phyloP scores from a whole-genome alignment of 2,113 vertebrate species.

The Dendropsophus ebraccatus region DNA sequence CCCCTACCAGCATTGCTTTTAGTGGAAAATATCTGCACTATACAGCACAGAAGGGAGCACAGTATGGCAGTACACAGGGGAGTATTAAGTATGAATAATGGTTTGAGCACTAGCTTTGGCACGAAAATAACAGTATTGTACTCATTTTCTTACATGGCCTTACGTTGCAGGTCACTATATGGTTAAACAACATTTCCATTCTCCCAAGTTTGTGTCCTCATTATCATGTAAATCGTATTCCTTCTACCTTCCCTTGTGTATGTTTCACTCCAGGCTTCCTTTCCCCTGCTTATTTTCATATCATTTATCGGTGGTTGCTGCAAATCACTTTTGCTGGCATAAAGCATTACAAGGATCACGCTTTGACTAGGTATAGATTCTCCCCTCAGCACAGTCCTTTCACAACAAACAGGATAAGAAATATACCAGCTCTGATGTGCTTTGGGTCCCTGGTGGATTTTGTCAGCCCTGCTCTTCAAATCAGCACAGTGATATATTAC shows the following conservation, averaged over 20 bases:
- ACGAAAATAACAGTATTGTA: background rate
- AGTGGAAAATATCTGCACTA: background rate
- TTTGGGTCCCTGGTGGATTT: conserved; percentile 28
- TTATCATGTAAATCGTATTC: conserved; percentile 58
- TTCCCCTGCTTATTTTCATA: conserved; percentile 7
- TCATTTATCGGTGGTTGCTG: conserved; percentile 26
- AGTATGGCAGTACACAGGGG: background rate
- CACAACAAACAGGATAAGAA: conserved; percentile 24
- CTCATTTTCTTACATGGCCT: background rate
- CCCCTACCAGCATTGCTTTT: background rate
- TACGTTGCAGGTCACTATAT: background rate
- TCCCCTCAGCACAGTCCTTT: conserved; percentile 16
- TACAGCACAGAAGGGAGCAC: background rate
- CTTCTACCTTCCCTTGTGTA: conserved; percentile 55
- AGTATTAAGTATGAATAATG: background rate
- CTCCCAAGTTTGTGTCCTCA: conserved; percentile 22
- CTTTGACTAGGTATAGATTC: conserved; percentile 7
- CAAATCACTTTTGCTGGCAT: background rate
- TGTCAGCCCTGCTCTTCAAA: background rate
- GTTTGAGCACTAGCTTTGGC: background rate
- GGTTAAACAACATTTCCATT: background rate
- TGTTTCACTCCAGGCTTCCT: conserved; percentile 44
- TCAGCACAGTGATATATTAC: conserved; percentile 10
- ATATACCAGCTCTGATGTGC: background rate
- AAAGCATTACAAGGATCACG: conserved; percentile 35